Evolutionary conservation across 1,140 invertebrate genomes (phyloP).

Genomic region (Pogonognathellus flavescens): DNA sequence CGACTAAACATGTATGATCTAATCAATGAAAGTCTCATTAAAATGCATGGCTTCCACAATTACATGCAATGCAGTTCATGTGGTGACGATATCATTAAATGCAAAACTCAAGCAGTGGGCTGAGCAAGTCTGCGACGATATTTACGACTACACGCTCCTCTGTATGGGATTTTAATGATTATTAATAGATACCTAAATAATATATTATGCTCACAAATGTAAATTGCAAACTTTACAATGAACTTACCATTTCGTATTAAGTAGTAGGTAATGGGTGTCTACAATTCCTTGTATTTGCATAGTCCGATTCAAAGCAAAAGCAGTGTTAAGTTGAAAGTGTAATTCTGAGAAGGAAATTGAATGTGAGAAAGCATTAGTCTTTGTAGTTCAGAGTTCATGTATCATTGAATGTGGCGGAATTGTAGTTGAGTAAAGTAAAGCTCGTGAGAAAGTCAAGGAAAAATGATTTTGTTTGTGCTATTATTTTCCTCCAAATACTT

Average conservation of each 20-base stretch:
- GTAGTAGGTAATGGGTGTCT: no score
- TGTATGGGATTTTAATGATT: no score
- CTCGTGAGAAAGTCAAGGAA: constrained; percentile 7
- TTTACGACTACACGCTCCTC: no score
- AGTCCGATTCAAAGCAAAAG: no score
- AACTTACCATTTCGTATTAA: no score
- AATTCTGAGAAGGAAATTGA: not conserved
- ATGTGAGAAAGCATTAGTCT: not conserved
- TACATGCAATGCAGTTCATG: not conserved
- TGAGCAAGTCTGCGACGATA: no score
- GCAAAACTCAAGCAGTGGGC: no score
- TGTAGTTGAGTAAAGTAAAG: not conserved
- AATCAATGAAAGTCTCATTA: constrained; percentile 37
- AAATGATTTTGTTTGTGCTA: constrained; percentile 18
- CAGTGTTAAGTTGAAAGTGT: not conserved
- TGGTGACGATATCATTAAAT: no score
- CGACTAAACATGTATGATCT: not conserved
- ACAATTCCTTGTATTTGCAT: no score
- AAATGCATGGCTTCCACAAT: not conserved
- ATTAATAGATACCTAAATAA: no score
- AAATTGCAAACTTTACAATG: no score
- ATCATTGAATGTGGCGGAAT: not conserved
- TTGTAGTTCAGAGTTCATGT: not conserved
- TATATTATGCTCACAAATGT: no score
- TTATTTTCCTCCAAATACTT: not conserved